Conservation (phyloP, 2,797 vertebrate genomes). For the Poeciliopsis gracilis region DNA sequence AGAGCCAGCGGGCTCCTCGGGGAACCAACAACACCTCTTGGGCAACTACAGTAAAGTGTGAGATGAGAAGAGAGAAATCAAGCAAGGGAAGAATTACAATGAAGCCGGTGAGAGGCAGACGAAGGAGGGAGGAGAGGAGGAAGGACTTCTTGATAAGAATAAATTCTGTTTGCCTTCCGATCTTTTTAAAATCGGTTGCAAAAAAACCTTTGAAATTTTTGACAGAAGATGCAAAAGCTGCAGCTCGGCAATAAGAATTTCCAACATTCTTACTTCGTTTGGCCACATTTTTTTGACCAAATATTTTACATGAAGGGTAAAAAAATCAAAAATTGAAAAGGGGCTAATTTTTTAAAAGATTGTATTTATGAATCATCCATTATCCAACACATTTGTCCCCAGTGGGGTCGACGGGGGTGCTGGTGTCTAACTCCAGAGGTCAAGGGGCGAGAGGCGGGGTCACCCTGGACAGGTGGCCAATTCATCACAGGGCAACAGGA, state of each 20-base stretch:
- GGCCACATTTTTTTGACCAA: background rate
- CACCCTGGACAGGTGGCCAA: too few species aligned
- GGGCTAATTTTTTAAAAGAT: background rate
- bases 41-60: conserved; percentile 57
- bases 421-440: too few species aligned
- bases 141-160: conserved; percentile 15
- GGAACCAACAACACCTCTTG: conserved; percentile 68
- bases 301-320: background rate
- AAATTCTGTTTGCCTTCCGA: conserved; percentile 9
- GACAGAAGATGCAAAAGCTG: conserved; percentile 13
- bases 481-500: too few species aligned
- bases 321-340: background rate
- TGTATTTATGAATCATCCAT: background rate
- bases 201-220: conserved; percentile 10
- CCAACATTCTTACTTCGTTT: background rate
- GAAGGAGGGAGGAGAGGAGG: conserved; percentile 21
- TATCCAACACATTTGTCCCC: too few species aligned
- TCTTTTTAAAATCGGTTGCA: conserved; percentile 7
- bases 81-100: conserved; percentile 61
- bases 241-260: background rate
- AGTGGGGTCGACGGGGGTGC: too few species aligned
- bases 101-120: conserved; percentile 44
- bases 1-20: conserved; percentile 71
- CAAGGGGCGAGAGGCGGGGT: too few species aligned
- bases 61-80: conserved; percentile 56